Evolutionary conservation across 2,888 invertebrate genomes (phyloP).

Genomic region (Aphidoletes aphidimyza): DNA sequence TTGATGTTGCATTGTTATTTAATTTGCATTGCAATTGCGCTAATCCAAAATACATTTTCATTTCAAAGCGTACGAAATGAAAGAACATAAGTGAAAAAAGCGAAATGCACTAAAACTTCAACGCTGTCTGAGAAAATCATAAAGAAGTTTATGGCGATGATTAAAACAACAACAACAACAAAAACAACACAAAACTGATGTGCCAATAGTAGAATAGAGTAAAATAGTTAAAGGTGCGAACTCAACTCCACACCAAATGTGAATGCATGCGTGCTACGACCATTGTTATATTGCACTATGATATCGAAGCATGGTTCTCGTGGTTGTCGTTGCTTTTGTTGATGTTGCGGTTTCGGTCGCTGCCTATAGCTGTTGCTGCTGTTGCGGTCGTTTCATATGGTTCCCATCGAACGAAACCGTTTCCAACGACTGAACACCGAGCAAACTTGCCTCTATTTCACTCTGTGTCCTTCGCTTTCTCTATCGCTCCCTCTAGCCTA

Average conservation of each 20-base stretch:
- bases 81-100: not conserved
- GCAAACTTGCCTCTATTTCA: too few species aligned
- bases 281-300: constrained; percentile 2
- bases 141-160: not conserved
- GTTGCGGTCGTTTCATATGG: not conserved
- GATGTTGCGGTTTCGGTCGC: too few species aligned
- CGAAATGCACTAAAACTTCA: not conserved
- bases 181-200: not conserved
- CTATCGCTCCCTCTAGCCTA: not conserved
- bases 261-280: constrained; percentile 1
- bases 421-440: not conserved
- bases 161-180: not conserved
- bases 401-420: not conserved
- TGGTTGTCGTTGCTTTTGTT: too few species aligned
- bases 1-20: too few species aligned
- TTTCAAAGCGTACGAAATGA: not conserved
- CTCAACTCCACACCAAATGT: not conserved
- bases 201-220: not conserved
- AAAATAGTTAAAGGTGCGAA: not conserved
- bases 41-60: too few species aligned
- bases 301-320: not conserved
- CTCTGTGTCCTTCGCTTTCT: not conserved
- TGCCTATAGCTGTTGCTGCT: too few species aligned
- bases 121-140: not conserved
- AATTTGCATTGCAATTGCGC: too few species aligned